A percentile compares a stretch with the other conserved stretches of the same genome.
Conservation (phyloP, 2,888 invertebrate genomes). For the Mythimna vitellina region DNA sequence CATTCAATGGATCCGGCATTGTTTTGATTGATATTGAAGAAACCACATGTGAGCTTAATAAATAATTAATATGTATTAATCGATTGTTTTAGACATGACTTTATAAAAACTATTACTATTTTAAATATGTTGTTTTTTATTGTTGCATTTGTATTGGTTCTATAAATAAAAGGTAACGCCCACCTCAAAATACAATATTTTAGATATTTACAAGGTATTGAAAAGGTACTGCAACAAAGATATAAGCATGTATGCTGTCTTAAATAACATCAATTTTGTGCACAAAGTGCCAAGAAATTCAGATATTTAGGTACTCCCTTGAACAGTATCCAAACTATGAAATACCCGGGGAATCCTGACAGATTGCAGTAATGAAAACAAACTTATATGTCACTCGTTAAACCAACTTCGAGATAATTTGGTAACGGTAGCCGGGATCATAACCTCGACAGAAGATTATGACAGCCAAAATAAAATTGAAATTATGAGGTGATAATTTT, state of each 20-base stretch:
- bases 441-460: conserved; percentile 27
- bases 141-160: background rate
- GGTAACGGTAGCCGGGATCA: conserved; percentile 12
- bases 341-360: conserved; percentile 6
- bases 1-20: conserved; percentile 14
- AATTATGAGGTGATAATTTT: background rate
- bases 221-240: background rate
- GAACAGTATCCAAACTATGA: conserved; percentile 13
- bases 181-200: background rate
- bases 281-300: conserved; percentile 20
- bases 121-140: background rate
- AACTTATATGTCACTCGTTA: background rate
- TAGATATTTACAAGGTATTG: background rate
- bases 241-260: background rate
- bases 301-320: conserved; percentile 3
- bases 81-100: background rate
- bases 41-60: background rate
- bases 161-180: background rate
- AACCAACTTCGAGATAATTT: conserved; percentile 23
- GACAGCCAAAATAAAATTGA: conserved; percentile 8
- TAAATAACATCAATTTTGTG: conserved; percentile 1
- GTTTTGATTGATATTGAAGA: conserved; percentile 13
- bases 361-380: conserved; percentile 2
- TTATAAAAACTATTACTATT: background rate
- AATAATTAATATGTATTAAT: background rate